Evolutionary conservation across 2,888 invertebrate species (phyloP), one percentile per base, ranked within the genome.

Genomic region (Brachynemurus nebulosus): DNA sequence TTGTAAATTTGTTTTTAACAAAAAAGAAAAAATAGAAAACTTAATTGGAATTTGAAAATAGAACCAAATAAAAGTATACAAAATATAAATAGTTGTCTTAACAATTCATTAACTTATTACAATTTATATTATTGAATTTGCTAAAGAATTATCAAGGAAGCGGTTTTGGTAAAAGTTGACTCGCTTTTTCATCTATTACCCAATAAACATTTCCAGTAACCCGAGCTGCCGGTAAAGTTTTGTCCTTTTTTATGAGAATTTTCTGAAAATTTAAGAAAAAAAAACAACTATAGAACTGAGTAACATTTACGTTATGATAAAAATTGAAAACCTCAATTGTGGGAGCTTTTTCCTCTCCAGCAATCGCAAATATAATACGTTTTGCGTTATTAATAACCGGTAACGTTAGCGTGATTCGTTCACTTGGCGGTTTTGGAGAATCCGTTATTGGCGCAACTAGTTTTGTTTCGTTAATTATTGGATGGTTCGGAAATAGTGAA

Each of bases 401-500:
- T 51, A 84, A 80, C 0, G 97, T 96, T 54, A 98, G 69, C 0
- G 97, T 98, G 7, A 98, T 78, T 47, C 98, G 73, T 37, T 72
- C 69, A 0, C 90, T 81, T 1, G 98, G 98, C 14, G 95, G 95
- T 61, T 98, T 99, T 0, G 98, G 98, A 0, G 96, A 95, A 66
- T 98, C 88, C 0, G 73, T 76, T 47, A 98, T 85, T 0, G 85
- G 68, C 7, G 89, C 86, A 3, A 96, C 83, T 38, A 73, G 62
- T 1, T 60, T 59, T 0, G 61, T 68, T 58, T 85, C 86, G 0
- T 74, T 59, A 2, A 88, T 64, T 6, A 81, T 60, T 0, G 66
- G 62, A 60, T 89, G 88, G 1, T 73, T 79, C 0, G 98, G 97
- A 66, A 98, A 98, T 12, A 98, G 65, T 0, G 97, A 97, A 59